Evolutionary conservation across 2,888 invertebrate genomes (phyloP), one percentile per base, ranked within the genome.

Genomic region (Hololepta plana): DNA sequence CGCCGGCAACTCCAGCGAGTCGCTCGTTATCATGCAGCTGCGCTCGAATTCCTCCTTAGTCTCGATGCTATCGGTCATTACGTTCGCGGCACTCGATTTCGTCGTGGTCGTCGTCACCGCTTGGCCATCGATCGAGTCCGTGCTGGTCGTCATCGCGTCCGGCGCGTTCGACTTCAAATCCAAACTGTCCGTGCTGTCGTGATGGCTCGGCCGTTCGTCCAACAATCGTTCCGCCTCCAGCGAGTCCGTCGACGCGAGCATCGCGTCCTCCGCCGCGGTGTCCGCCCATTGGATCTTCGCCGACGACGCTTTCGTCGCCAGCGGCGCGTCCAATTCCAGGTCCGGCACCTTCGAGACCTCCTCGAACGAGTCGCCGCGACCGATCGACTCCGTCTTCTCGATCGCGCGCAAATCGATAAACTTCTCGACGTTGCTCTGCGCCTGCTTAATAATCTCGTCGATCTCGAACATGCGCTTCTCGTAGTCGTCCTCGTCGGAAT

Each of bases 391-490:
- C 5, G 65, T 62, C 37, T 63, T 64, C 30, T 67, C 68, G 3
- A 59, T 50, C 35, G 65, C 66, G 37, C 62, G 62, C 20, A 62
- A 48, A 26, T 62, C 58, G n/a, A 60, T 61, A 35, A 69, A 64
- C 32, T 62, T 59, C 40, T 72, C 71, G 5, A 71, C 70, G 42
- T 72, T 71, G 5, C 62, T 62, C 42, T 72, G 71, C 9, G 72
- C 70, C 42, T 72, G 66, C 32, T 63, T 55, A 34, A 72, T 72
- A 23, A 72, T 70, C 46, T 71, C 71, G 41, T 72, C 72, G 27
- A 72, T 71, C 47, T 72, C 70, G 44, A 67, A 65, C 57, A 72
- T 69, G 29, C 68, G 52, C 36, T 67, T 67, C 35, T 71, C 70
- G 35, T 70, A 69, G 40, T 71, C 70, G 37, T 67, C 67, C 23